Evolutionary conservation across 2,797 vertebrate species (phyloP).

Genomic region (Miopithecus talapoin): DNA sequence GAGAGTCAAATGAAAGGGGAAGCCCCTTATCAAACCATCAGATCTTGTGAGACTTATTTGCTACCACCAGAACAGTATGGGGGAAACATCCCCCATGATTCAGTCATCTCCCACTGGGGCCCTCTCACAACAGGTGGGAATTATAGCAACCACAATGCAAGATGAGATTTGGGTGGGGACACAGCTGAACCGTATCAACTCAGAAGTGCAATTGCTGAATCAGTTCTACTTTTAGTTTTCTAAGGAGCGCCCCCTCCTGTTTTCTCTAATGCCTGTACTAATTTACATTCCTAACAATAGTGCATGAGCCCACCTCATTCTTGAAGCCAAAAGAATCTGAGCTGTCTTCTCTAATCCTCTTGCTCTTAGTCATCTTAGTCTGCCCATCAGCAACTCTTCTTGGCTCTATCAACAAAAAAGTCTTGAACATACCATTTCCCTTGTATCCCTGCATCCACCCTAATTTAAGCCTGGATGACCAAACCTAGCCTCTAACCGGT

Average conservation of each 20-base stretch:
- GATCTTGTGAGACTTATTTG: neutral
- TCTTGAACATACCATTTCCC: neutral
- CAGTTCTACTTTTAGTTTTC: neutral
- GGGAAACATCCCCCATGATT: neutral
- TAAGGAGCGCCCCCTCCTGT: neutral
- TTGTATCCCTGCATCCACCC: accelerated
- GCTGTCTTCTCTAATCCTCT: neutral
- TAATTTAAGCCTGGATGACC: neutral
- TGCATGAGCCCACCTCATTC: neutral
- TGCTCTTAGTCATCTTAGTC: neutral
- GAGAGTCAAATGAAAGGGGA: neutral
- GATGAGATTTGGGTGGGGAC: neutral
- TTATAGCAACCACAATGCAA: neutral
- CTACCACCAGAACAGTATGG: neutral
- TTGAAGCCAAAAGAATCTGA: neutral
- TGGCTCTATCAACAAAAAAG: neutral
- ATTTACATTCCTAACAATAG: neutral
- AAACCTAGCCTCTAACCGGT: accelerated
- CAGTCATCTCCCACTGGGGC: neutral
- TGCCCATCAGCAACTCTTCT: neutral
- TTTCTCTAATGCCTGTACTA: neutral
- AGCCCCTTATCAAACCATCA: neutral
- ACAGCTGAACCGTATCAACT: neutral
- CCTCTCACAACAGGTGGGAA: neutral
- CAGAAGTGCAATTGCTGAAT: neutral